Conservation (phyloP, 2,888 invertebrate species). For the Nasonovia ribisnigri region DNA sequence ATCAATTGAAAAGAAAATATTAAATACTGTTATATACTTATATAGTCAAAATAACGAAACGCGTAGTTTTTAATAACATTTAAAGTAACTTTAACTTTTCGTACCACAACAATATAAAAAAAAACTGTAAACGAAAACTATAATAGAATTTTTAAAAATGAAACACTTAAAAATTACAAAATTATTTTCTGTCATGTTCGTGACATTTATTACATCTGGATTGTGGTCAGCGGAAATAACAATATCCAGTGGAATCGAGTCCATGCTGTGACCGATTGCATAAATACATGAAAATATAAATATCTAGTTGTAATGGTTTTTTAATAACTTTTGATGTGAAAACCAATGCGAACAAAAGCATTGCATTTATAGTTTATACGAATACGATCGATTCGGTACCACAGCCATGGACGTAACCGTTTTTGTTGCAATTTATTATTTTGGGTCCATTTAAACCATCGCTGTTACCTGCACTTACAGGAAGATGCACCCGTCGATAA, state of each 20-base stretch:
- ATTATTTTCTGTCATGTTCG: neutral
- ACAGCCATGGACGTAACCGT: neutral
- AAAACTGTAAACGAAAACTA: neutral
- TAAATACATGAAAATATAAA: neutral
- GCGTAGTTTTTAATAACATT: neutral
- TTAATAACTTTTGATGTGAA: neutral
- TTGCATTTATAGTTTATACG: neutral
- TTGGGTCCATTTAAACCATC: neutral
- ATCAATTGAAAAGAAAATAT: neutral
- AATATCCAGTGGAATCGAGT: neutral
- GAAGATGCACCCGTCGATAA: too few species aligned
- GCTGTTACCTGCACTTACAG: neutral
- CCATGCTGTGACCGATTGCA: neutral
- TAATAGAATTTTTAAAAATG: neutral
- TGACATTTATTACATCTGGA: neutral
- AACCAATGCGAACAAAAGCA: neutral
- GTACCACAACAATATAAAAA: neutral
- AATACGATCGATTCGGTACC: conserved; percentile 13
- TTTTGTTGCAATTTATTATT: neutral
- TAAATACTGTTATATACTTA: neutral
- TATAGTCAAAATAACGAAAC: neutral
- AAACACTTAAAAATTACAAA: neutral
- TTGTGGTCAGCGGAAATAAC: neutral
- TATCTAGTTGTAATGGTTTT: neutral
- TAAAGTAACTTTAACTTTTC: neutral